phyloP scores from a whole-genome alignment of 2,113 vertebrate species.

The Melanostigma gelatinosum region DNA sequence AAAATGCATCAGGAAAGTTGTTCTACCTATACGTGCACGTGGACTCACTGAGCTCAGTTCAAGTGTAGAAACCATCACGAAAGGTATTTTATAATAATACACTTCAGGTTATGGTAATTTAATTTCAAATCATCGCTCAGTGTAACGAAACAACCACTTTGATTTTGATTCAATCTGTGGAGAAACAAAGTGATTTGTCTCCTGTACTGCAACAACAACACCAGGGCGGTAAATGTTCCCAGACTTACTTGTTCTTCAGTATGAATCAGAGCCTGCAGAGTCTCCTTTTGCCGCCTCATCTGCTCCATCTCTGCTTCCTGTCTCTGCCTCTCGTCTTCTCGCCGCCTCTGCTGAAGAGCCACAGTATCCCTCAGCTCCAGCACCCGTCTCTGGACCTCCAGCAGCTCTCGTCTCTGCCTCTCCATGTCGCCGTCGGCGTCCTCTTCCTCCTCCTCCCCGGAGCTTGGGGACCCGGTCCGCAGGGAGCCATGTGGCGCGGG shows the following conservation, averaged over 20 bases:
- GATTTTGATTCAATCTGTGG: neutral
- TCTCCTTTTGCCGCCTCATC: constrained; percentile 65
- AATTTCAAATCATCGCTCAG: constrained; percentile 89
- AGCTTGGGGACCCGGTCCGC: neutral
- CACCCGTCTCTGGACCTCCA: constrained; percentile 71
- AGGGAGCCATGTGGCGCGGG: constrained; percentile 46
- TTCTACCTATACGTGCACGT: neutral
- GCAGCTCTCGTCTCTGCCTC: constrained; percentile 75
- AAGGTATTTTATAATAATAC: constrained; percentile 64
- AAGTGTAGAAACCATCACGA: constrained; percentile 92
- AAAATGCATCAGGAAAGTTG: neutral
- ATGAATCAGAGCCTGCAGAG: constrained; percentile 68
- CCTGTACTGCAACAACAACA: neutral
- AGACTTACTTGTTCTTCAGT: constrained; percentile 80
- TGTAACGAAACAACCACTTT: neutral
- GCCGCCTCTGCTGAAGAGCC: constrained; percentile 26
- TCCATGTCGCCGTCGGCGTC: neutral
- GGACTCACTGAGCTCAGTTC: constrained; percentile 89
- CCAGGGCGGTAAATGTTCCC: neutral
- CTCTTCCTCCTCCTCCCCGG: neutral
- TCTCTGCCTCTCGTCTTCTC: constrained; percentile 43
- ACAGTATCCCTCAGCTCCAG: constrained; percentile 76
- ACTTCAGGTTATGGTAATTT: constrained; percentile 70
- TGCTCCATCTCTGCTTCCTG: constrained; percentile 47
- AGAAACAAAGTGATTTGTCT: neutral